Percentiles rank a stretch among this genome's conserved stretches.
Evolutionary conservation across 2,113 vertebrate genomes (phyloP).

Genomic region (Petrocephalus microphthalmus): DNA sequence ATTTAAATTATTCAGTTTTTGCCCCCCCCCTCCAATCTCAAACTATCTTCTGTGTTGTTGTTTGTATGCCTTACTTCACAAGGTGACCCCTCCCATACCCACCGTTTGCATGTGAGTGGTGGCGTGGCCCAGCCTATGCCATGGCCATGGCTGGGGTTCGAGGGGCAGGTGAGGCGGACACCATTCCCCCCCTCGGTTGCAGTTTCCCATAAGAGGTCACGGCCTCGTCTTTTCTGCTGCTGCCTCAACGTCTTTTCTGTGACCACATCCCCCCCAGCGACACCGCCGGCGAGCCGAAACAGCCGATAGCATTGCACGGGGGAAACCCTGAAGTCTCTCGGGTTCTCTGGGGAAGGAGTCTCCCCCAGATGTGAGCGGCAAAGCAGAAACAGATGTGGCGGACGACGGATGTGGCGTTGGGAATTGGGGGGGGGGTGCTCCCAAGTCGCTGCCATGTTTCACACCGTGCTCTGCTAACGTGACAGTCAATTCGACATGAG

Average conservation of each 20-base stretch:
- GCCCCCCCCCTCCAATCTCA: not conserved
- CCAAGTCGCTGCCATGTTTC: not conserved
- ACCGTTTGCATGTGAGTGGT: not conserved
- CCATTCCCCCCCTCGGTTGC: not conserved
- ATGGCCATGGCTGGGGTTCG: not conserved
- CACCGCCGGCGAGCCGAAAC: not conserved
- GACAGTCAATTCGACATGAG: not conserved
- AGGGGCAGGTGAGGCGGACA: not conserved
- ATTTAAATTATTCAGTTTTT: not conserved
- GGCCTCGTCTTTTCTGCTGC: not conserved
- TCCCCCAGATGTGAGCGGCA: not conserved
- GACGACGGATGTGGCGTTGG: not conserved
- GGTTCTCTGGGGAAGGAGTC: not conserved
- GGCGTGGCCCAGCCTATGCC: not conserved
- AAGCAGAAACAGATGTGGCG: not conserved
- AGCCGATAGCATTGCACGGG: not conserved
- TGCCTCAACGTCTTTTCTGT: not conserved
- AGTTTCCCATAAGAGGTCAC: slow-evolving; percentile 15
- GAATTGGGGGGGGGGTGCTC: not conserved
- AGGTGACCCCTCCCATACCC: not conserved
- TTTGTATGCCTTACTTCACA: not conserved
- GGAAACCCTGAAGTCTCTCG: not conserved
- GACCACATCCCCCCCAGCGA: slow-evolving; percentile 6
- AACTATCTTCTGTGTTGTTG: not conserved
- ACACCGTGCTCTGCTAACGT: not conserved